These are phyloP conservation scores for Mormyrops boulengeri DNA, from an alignment of 2,797 vertebrate genomes.

Conservation along the genomic window DNA sequence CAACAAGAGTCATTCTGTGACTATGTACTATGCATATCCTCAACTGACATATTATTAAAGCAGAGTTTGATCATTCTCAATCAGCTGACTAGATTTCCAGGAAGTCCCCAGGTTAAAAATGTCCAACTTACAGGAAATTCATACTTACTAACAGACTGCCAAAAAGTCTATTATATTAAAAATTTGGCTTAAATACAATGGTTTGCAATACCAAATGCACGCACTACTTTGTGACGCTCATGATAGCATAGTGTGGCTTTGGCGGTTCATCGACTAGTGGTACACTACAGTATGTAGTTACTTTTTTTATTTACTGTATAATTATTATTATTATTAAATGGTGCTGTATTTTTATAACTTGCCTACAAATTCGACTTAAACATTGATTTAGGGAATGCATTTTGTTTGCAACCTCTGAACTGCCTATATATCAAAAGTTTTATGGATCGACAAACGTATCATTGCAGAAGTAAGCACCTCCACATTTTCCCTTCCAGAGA, in stretches of 20 bases:
- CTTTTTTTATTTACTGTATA: neutral
- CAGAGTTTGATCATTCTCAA: neutral
- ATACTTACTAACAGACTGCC: neutral
- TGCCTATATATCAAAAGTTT: neutral
- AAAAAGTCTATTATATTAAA: neutral
- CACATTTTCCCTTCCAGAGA: constrained; percentile 66
- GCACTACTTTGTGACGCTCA: neutral
- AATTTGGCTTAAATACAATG: neutral
- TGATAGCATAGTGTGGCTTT: neutral
- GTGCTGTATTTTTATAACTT: neutral
- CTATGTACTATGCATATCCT: neutral
- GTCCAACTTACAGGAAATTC: neutral
- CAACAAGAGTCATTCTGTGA: neutral
- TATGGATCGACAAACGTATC: neutral
- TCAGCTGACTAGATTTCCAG: neutral
- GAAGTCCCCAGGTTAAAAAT: neutral
- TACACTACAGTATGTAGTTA: neutral
- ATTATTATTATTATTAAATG: neutral
- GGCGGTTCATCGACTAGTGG: neutral
- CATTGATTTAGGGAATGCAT: neutral
- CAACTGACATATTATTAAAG: neutral
- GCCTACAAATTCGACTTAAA: neutral
- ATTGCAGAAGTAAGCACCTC: neutral
- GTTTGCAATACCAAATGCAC: neutral
- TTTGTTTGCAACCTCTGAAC: neutral